Base-by-base conservation (phyloP, 2,888 invertebrate species). In the Drosophila tanythrix region DNA sequence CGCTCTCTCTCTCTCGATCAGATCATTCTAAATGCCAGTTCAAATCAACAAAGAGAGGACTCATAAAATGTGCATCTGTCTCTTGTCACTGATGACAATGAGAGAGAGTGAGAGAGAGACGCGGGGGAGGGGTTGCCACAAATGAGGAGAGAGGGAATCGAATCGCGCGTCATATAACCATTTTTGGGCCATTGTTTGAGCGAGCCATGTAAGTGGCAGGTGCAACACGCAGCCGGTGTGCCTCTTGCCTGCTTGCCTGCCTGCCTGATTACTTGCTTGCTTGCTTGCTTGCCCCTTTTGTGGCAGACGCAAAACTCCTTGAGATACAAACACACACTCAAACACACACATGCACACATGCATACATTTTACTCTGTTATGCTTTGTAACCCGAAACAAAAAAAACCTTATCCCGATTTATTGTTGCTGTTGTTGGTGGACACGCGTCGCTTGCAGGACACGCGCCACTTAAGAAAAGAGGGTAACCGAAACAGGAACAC, bases 331-430 rank as follows among this genome's bases (percentile, higher is more conserved):
- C 51, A 67, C 57, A 65, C 33, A 38, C n/a, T 18, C n/a, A 11
- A 6, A 51, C 13, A 21, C 6, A 52, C 25, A 35, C 33, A 35
- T 2, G 3, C 36, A 36, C 6, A n/a, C 18, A 46, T 25, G 18
- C n/a, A 29, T 25, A 8, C 46, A 15, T 21, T 13, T 7, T 21
- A 38, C 13, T 40, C n/a, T n/a, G n/a, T 53, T 50, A 59, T 70
- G 64, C 75, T 66, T 76, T 76, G 70, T 71, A 74, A 71, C 69
- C 74, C 74, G 58, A 68, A 71, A 55, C n/a, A 33, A 31, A 40
- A 40, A 53, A 76, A 70, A 71, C 74, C 76, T 73, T 76, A 79
- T 58, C 68, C 76, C 84, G 81, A 85, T 88, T 85, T 81, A 58
- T 65, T 60, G 13, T 65, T 59, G 65, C 40, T 46, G 31, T 25